These are phyloP conservation scores for Pachycephala philippinensis DNA, from an alignment of 2,113 vertebrate genomes.

Conservation along the genomic window DNA sequence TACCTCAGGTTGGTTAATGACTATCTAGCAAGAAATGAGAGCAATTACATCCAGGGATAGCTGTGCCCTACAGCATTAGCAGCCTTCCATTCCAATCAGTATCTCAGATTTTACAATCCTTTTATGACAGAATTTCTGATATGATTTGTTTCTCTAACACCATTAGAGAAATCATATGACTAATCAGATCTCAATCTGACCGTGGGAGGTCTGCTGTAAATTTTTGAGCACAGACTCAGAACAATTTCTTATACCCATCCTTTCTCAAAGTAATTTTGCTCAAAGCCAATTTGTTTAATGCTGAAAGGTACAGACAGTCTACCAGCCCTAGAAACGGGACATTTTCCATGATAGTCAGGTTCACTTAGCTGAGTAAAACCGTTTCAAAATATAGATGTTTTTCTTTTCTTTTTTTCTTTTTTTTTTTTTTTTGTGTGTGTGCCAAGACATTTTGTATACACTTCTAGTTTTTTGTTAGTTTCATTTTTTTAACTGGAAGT, in stretches of 20 bases:
- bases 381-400: not conserved
- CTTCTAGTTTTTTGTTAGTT: not conserved
- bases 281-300: not conserved
- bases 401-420: too few relatives aligned
- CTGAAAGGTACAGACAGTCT: not conserved
- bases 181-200: not conserved
- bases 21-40: not conserved
- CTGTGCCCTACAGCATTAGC: not conserved
- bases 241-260: not conserved
- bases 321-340: not conserved
- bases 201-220: not conserved
- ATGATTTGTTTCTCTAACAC: not conserved
- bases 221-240: not conserved
- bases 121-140: not conserved
- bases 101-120: not conserved
- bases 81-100: not conserved
- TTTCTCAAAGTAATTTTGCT: not conserved
- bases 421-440: not conserved
- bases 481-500: not conserved
- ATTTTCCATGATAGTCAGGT: not conserved
- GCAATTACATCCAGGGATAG: not conserved
- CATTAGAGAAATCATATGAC: not conserved
- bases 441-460: not conserved
- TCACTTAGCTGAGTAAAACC: not conserved
- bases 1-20: not conserved